Conservation (phyloP, 2,888 invertebrate species). For the Ennomos fuscantarius region DNA sequence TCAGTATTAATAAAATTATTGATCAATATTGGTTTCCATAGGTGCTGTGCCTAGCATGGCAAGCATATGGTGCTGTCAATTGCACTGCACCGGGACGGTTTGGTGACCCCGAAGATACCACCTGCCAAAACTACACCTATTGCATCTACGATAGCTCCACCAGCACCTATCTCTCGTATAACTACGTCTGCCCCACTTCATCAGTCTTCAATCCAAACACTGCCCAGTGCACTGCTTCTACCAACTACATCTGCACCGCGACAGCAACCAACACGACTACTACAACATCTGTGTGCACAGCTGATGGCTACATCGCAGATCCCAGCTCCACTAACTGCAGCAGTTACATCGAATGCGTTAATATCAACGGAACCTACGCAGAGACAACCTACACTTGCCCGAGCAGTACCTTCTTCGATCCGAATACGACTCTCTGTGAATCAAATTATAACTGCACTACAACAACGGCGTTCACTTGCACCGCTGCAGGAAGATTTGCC, state of each 20-base stretch:
- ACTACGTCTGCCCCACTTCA: constrained; percentile 71
- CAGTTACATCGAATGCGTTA: constrained; percentile 66
- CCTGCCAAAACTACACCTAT: constrained; percentile 72
- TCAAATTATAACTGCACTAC: constrained; percentile 58
- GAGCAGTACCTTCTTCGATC: constrained; percentile 59
- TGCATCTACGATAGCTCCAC: constrained; percentile 58
- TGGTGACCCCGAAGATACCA: constrained; percentile 65
- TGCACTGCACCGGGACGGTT: constrained; percentile 66
- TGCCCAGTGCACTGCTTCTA: constrained; percentile 58
- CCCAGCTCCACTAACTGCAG: constrained; percentile 63
- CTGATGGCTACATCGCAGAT: constrained; percentile 64
- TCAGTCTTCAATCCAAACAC: constrained; percentile 69
- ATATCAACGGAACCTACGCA: constrained; percentile 54
- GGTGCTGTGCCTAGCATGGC: constrained; percentile 49
- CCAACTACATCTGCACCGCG: constrained; percentile 62
- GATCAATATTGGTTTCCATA: constrained; percentile 25
- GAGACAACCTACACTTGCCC: constrained; percentile 65
- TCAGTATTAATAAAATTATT: background rate
- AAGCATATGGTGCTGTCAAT: constrained; percentile 56
- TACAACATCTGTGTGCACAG: constrained; percentile 56
- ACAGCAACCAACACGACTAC: constrained; percentile 41
- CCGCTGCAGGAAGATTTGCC: constrained; percentile 67
- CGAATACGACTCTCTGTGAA: constrained; percentile 67
- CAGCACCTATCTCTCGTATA: constrained; percentile 56
- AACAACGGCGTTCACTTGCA: constrained; percentile 57